These are phyloP conservation scores for Penaeus japonicus DNA, from an alignment of 1,140 invertebrate species.

Conservation along the genomic window DNA sequence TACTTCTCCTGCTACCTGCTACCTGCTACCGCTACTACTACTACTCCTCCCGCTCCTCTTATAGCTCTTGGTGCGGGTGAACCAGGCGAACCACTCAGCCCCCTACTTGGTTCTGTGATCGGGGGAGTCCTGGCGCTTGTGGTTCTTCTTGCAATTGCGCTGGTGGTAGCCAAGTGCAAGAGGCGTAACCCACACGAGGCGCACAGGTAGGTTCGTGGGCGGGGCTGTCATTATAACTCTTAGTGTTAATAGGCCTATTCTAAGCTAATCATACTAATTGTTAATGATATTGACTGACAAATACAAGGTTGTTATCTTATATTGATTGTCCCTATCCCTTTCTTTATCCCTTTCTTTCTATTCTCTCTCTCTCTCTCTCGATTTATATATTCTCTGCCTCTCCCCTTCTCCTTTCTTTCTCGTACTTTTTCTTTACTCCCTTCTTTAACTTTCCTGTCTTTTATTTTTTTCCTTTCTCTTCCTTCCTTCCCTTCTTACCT, in stretches of 20 bases:
- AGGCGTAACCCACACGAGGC: conserved; percentile 16
- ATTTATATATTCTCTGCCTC: background rate
- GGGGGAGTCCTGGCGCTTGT: conserved; percentile 42
- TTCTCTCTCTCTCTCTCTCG: background rate
- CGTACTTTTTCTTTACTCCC: background rate
- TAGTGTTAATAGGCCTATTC: too few species aligned
- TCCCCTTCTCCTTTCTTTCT: background rate
- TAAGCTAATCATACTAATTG: background rate
- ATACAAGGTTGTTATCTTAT: background rate
- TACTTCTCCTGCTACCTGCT: background rate
- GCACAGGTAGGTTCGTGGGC: conserved; percentile 6
- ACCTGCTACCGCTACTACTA: background rate
- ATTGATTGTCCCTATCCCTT: background rate
- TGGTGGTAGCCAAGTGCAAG: conserved; percentile 54
- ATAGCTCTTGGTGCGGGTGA: conserved; percentile 50
- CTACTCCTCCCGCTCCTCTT: background rate
- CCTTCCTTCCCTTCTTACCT: too few species aligned
- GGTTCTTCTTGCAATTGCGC: conserved; percentile 39
- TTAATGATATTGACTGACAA: background rate
- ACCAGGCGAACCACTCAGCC: conserved; percentile 51
- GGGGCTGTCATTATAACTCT: too few species aligned
- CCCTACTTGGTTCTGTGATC: conserved; percentile 53
- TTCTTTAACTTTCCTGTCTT: background rate
- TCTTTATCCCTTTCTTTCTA: background rate
- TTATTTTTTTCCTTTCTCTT: background rate